Conservation (phyloP, 1,140 invertebrate species). For the Caenorhabditis brenneri region DNA sequence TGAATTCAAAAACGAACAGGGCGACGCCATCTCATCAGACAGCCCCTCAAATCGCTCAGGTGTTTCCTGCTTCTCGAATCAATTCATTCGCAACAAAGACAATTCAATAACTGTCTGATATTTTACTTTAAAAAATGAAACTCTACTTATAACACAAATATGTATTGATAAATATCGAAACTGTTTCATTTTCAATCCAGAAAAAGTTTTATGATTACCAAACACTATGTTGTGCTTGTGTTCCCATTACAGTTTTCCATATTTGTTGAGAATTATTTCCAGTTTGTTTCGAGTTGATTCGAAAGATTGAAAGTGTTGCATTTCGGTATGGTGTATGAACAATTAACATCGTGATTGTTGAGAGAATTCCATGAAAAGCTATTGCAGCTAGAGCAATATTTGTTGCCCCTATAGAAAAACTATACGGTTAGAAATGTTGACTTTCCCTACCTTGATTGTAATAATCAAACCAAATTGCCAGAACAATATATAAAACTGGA, state of each 20-base stretch:
- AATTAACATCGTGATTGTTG: background rate
- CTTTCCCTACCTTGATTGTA: background rate
- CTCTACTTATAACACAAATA: no score
- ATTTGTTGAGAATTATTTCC: background rate
- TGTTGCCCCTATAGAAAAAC: background rate
- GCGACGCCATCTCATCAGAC: no score
- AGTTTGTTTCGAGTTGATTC: background rate
- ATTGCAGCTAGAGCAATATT: background rate
- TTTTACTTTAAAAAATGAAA: no score
- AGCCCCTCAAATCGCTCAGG: no score
- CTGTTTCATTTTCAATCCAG: no score
- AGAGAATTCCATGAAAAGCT: background rate
- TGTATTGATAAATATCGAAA: no score
- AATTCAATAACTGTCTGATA: no score
- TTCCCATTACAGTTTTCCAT: background rate
- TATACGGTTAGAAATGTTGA: background rate
- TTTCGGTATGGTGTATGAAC: background rate
- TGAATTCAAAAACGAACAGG: no score
- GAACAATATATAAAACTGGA: constrained; percentile 6
- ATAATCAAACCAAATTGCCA: constrained; percentile 1
- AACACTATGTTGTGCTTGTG: background rate
- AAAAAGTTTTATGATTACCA: background rate
- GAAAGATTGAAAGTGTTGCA: background rate
- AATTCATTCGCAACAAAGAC: no score
- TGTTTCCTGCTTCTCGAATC: no score